Base-by-base conservation (phyloP, 1,140 invertebrate species). In the Saxidomus purpurata region DNA sequence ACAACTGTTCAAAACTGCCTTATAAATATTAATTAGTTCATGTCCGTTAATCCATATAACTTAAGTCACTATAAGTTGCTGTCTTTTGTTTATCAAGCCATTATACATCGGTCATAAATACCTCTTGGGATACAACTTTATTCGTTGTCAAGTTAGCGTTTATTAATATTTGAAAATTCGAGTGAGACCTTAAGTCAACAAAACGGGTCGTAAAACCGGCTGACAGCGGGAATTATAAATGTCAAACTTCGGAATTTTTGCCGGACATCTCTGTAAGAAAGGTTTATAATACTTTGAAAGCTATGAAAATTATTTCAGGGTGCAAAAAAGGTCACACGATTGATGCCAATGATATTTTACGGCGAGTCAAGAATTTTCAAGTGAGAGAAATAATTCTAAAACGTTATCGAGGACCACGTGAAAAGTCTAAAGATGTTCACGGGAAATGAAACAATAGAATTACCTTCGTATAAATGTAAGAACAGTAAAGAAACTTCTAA, bases 131-230 rank as follows among this genome's bases (percentile, higher is more conserved):
- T 55, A 85, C 47, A 43, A 76, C 47, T 85, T 74, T 85, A 85
- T 85, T 49, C 49, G 83, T 85, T 85, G 63, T 71, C 83, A 74
- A 74, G 83, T 74, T 34, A 67, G 67, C 63, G 83, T 74, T 85
- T 85, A 85, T 85, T 85, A 85, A 85, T 85, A 85, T 85, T 74
- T 52, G 83, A 76, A 85, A 85, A 74, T 85, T 85, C 28, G 43
- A 85, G 40, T 49, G 49, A 67, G 63, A 13, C 17, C 34, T 74
- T 49, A 71, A 19, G 83, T 85, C 38, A 85, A 85, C 49, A 85
- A n/a, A 38, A 25, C 47, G 31, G 83, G 55, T 59, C 63, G 47
- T 85, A 85, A 85, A 85, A 22, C 61, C 55, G 36, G 17, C 80
- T 82, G 55, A 82, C 61, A 82, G 19, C n/a, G n/a, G 11, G 47